These are phyloP conservation scores for Aplidium turbinatum DNA, from an alignment of 23 tunicate species.

Conservation along the genomic window DNA sequence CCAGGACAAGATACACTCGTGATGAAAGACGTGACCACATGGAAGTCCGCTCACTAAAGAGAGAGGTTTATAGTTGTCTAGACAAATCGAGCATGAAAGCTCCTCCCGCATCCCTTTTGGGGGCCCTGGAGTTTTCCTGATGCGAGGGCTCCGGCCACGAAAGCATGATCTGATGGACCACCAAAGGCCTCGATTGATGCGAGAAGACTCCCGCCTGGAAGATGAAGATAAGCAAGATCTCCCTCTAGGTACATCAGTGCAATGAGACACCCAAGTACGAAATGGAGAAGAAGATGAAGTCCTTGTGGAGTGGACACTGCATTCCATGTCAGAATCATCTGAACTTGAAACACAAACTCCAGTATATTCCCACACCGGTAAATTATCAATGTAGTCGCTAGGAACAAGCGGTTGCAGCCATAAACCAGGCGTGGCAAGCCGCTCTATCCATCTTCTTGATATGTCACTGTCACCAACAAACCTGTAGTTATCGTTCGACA, in stretches of 20 bases:
- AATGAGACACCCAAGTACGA: neutral
- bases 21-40: constrained; percentile 60
- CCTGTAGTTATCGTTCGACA: constrained; percentile 6
- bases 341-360: constrained; percentile 21
- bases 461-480: constrained; percentile 24
- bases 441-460: constrained; percentile 52
- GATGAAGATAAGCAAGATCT: constrained; percentile 13
- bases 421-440: constrained; percentile 63
- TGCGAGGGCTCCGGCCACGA: constrained; percentile 55
- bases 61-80: constrained; percentile 31
- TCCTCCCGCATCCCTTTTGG: constrained; percentile 53
- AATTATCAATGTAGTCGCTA: constrained; percentile 53
- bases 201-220: neutral
- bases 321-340: constrained; percentile 22
- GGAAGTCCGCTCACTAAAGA: constrained; percentile 56
- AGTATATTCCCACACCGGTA: constrained; percentile 56
- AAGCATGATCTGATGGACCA: constrained; percentile 32
- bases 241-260: constrained; percentile 17
- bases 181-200: constrained; percentile 12
- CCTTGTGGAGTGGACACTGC: neutral
- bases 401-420: constrained; percentile 69
- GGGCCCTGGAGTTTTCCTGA: constrained; percentile 29
- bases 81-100: constrained; percentile 37
- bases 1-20: constrained; percentile 53
- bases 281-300: constrained; percentile 35